Evolutionary conservation across 1,140 invertebrate species (phyloP).

Genomic region (Cyphomyrmex costatus): DNA sequence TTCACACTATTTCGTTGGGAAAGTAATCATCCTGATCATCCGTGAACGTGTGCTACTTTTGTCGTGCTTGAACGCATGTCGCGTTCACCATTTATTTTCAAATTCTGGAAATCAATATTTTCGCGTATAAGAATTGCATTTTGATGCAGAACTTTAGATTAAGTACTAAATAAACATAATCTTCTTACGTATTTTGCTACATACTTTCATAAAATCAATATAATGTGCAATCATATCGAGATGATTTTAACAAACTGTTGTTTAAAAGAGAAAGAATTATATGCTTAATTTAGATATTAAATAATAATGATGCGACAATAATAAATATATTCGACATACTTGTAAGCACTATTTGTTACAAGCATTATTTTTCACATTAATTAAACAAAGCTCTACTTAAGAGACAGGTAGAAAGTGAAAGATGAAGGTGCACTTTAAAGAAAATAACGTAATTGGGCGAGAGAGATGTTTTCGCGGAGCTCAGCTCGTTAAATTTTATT

Average conservation of each 20-base stretch:
- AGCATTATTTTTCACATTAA: slow-evolving; percentile 5
- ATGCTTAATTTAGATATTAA: background rate
- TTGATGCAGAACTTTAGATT: background rate
- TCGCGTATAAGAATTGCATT: background rate
- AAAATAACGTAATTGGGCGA: slow-evolving; percentile 76
- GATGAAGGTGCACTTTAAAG: slow-evolving; percentile 49
- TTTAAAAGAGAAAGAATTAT: background rate
- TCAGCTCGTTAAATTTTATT: slow-evolving; percentile 74
- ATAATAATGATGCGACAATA: slow-evolving; percentile 15
- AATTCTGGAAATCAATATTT: background rate
- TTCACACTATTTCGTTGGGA: slow-evolving; percentile 25
- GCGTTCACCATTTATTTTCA: background rate
- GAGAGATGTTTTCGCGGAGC: slow-evolving; percentile 56
- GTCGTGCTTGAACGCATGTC: too few relatives aligned
- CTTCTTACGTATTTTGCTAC: background rate
- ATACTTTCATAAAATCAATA: background rate
- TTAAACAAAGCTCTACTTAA: background rate
- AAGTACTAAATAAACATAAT: background rate
- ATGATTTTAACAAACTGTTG: background rate
- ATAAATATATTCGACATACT: background rate
- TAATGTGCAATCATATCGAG: background rate
- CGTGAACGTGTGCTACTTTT: slow-evolving; percentile 36
- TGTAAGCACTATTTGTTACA: background rate
- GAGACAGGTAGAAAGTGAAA: slow-evolving; percentile 25
- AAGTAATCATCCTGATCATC: slow-evolving; percentile 68